Evolutionary conservation across 2,797 vertebrate species (phyloP), one percentile per base, ranked within the genome.

Genomic region (Acrossocheilus fasciatus): DNA sequence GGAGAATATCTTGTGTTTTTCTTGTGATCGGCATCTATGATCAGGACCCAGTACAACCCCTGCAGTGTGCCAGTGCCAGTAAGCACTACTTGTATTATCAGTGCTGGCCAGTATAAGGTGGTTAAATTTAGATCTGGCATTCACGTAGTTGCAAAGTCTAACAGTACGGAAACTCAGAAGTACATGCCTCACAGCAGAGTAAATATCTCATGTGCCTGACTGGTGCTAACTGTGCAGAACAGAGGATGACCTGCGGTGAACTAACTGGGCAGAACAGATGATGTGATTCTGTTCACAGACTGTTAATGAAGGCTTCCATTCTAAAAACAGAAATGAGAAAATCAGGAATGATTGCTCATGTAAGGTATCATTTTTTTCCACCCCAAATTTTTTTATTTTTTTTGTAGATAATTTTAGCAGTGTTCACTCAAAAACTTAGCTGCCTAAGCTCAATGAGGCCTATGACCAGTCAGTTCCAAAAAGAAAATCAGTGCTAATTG

Each of bases 11-110:
- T 34, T 34, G 26, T 15, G 12, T 66, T 66, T 30, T 66, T 15
- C 2, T 34, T 30, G 26, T 34, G 62, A 15, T 66, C n/a, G 34
- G 62, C 62, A 7, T 66, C 64, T 66, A 17, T 34, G 34, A 20
- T 83, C 15, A 83, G 39, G 17, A 83, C 11, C 26, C 26, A 62
- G 26, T 87, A 87, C 88, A 2, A 69, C 54, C 75, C 41, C 87
- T 84, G 78, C 91, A 90, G 92, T 93, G 92, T 92, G 90, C 86
- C 89, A 88, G 36, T 76, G 62, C 59, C 69, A 80, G 52, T 85
- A 88, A 88, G 83, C 73, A 83, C 81, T 59, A 54, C 47, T 80
- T 52, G 52, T 77, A 2, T 66, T 66, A 62, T 85, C 76, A 76
- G 79, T 75, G 52, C 74, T 47, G 69, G n/a, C 69, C 70, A 41